Base-by-base conservation (phyloP, 2,888 invertebrate species). In the Agrochola lychnidis region DNA sequence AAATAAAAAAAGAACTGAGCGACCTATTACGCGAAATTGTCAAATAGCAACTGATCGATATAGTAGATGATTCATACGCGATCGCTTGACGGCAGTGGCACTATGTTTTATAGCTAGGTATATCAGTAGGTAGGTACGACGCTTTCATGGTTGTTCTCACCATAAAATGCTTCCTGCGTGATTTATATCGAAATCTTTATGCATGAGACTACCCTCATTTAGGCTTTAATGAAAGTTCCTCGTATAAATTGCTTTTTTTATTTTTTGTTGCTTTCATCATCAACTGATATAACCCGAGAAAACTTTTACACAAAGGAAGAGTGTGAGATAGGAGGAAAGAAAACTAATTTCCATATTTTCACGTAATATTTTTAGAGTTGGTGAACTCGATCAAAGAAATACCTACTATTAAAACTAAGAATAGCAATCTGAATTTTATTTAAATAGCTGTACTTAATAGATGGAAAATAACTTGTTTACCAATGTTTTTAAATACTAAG, bases 31-130 rank as follows among this genome's bases (percentile, higher is more conserved):
- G 77, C 86, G 80, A 85, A 86, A 83, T n/a, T 87, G 89, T 79
- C 88, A 87, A 86, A 89, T 73, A 86, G 77, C 78, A 80, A 77
- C 77, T 74, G 88, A 90, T 91, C 90, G 87, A 90, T 90, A 87
- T 71, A 81, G 82, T 79, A 81, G 86, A 88, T 87, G 89, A 88
- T 81, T 85, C 79, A 85, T 73, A 73, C 12, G 22, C 57, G 36
- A 45, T 69, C 62, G 59, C 53, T 25, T 48, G 70, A 63, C 61
- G 57, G 56, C 30, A 30, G 30, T 36, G 36, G 36, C 67, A 70
- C 71, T 82, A 64, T 70, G 61, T 73, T 85, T 56, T 78, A 76
- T 70, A 76, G 79, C 64, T 70, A n/a, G n/a, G n/a, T n/a, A 53
- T 66, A 56, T 66, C 62, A 5, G 16, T 22, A 61, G 30, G 7